Conservation (phyloP, 2,113 vertebrate species). For the Centrocercus urophasianus region DNA sequence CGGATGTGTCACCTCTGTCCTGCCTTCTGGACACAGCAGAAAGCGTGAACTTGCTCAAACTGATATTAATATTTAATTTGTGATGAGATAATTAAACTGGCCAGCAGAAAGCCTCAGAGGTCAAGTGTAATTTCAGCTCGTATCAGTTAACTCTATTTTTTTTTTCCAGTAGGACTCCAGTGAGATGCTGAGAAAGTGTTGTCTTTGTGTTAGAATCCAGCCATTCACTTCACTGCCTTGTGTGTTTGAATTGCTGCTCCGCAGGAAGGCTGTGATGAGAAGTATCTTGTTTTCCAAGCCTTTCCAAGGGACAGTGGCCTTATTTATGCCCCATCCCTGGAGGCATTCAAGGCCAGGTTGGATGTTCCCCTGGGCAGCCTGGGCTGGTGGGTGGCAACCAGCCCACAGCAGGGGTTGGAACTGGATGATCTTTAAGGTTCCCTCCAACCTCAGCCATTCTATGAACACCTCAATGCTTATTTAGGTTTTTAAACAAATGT, state of each 20-base stretch:
- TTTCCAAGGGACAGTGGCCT: conserved; percentile 1
- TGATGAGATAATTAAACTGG: not conserved
- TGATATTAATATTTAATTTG: not conserved
- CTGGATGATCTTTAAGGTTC: too few relatives aligned
- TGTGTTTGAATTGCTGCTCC: not conserved
- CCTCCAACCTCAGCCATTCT: too few relatives aligned
- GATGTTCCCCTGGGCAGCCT: too few relatives aligned
- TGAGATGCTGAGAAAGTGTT: not conserved
- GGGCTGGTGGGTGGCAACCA: too few relatives aligned
- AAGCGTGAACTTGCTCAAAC: not conserved
- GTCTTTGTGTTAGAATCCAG: not conserved
- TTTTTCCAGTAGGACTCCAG: not conserved
- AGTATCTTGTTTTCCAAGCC: not conserved
- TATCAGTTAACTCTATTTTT: not conserved
- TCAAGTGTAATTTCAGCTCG: not conserved
- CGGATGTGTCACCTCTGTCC: fast-evolving
- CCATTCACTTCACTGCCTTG: not conserved
- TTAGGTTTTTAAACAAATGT: not conserved
- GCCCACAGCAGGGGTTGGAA: too few relatives aligned
- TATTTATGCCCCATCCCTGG: not conserved
- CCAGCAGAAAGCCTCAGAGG: not conserved
- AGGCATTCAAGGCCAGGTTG: too few relatives aligned
- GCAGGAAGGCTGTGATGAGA: not conserved
- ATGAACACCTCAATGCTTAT: not conserved
- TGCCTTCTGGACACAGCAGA: not conserved